Evolutionary conservation across 2,888 invertebrate genomes (phyloP), one percentile per base, ranked within the genome.

Genomic region (Phengaris arion): DNA sequence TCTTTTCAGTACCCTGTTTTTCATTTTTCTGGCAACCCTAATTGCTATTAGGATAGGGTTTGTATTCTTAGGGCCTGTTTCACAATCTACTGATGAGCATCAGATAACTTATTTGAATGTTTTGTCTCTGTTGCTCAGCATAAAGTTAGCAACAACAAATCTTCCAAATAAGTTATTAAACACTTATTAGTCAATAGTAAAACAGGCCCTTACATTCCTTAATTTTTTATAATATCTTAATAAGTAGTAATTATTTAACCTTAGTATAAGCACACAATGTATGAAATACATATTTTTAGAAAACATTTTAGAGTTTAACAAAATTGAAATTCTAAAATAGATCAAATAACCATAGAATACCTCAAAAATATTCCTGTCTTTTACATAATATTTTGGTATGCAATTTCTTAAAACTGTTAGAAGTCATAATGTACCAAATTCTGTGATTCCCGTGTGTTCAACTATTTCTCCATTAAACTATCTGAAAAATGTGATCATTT

Each of bases 371-470:
- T 72, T 8, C 22, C 22, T 35, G 7, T 35, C 35, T 54, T 13
- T 69, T 48, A 22, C 64, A 64, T 13, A 55, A 55, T 55, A 64
- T 45, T 64, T 45, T 64, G 35, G 13, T 45, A 64, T 45, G 35
- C 64, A 64, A 12, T 54, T 72, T 35, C 7, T 35, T 12, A 10
- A 52, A 22, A 35, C 72, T 52, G 3, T 35, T 52, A 13, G 6
- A 72, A 72, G 51, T 10, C 13, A 22, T 54, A n/a, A 7, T 54
- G 52, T 70, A 13, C 9, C 22, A 72, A 72, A 52, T 54, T 54
- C 70, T 72, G 72, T 72, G 72, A 72, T 72, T 52, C 35, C 52
- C 2, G 13, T 54, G 72, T 72, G 72, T 72, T 72, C 72, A 52
- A 51, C 7, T 35, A 54, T 35, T 35, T 22, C 22, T 70, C 51